Percentiles rank a stretch among this genome's conserved stretches.
These are phyloP conservation scores for Dicaeum eximium DNA, from an alignment of 2,113 vertebrate species.

Conservation along the genomic window DNA sequence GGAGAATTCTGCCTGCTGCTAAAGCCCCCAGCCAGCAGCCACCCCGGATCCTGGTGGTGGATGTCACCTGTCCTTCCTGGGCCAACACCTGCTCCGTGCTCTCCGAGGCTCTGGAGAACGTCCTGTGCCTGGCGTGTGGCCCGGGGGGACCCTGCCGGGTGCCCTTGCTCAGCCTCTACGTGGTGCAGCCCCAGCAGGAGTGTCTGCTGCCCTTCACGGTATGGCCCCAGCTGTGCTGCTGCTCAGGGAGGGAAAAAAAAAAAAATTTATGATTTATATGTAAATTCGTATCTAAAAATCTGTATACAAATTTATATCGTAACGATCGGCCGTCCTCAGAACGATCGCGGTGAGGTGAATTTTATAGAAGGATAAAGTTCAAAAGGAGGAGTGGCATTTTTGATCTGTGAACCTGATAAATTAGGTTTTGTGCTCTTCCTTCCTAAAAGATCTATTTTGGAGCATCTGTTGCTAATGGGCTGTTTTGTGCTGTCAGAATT, in stretches of 20 bases:
- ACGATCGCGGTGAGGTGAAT: not conserved
- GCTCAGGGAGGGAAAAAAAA: not conserved
- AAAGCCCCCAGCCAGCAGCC: constrained; percentile 71
- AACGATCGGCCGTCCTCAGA: not conserved
- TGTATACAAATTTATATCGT: rapidly evolving
- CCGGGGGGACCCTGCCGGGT: constrained; percentile 82
- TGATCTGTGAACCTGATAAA: not conserved
- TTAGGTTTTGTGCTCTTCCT: not conserved
- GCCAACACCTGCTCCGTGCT: constrained; percentile 72
- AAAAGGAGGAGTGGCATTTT: not conserved
- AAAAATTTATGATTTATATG: rapidly evolving
- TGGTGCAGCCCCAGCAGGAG: constrained; percentile 83
- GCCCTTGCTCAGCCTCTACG: constrained; percentile 86
- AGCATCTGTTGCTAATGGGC: not conserved
- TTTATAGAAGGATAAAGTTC: not conserved
- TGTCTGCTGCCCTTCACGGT: constrained; percentile 93
- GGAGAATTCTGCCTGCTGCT: not conserved
- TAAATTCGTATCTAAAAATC: not conserved
- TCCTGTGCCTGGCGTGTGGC: constrained; percentile 80
- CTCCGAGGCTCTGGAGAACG: constrained; percentile 87
- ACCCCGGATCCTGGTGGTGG: constrained; percentile 80
- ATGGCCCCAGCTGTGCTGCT: not conserved
- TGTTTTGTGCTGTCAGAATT: not conserved
- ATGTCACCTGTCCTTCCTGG: constrained; percentile 81
- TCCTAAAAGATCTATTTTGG: not conserved